phyloP scores from a whole-genome alignment of 2,113 vertebrate species.

The Paramisgurnus dabryanus region DNA sequence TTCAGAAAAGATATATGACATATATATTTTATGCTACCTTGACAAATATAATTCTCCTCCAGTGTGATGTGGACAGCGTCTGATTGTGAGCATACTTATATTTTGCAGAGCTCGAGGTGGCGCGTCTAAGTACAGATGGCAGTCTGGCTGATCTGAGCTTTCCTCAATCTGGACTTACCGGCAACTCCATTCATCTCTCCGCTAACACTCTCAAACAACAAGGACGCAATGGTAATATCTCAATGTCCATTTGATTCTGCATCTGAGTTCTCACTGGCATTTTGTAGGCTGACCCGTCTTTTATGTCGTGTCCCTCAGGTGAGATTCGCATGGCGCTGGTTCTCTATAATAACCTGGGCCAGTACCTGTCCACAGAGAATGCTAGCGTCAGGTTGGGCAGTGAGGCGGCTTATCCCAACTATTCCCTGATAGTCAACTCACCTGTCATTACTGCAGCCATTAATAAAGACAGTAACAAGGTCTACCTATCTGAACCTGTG shows the following conservation, averaged over 20 bases:
- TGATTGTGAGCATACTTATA: conserved; percentile 5
- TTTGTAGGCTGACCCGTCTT: not conserved
- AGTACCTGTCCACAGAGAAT: conserved; percentile 96
- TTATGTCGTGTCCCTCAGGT: conserved; percentile 72
- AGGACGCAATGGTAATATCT: conserved; percentile 85
- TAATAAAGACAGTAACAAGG: conserved; percentile 97
- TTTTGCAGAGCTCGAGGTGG: conserved; percentile 89
- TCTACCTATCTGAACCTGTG: conserved; percentile 95
- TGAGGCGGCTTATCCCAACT: conserved; percentile 91
- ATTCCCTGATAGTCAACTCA: conserved; percentile 97
- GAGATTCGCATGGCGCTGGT: conserved; percentile 97
- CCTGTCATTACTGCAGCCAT: conserved; percentile 95
- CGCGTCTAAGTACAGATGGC: conserved; percentile 93
- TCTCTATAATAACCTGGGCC: conserved; percentile 93
- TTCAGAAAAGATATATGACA: too few relatives aligned
- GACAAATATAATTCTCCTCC: not conserved
- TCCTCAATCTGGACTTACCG: conserved; percentile 86
- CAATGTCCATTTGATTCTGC: conserved; percentile 7
- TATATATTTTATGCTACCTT: not conserved
- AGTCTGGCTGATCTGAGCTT: conserved; percentile 92
- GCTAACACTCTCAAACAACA: conserved; percentile 96
- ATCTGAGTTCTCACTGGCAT: conserved; percentile 13
- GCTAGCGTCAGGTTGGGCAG: conserved; percentile 89
- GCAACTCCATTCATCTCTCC: conserved; percentile 92
- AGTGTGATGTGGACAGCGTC: too few relatives aligned